phyloP scores from a whole-genome alignment of 2,888 invertebrate genomes.

The Ectropis crepuscularia region DNA sequence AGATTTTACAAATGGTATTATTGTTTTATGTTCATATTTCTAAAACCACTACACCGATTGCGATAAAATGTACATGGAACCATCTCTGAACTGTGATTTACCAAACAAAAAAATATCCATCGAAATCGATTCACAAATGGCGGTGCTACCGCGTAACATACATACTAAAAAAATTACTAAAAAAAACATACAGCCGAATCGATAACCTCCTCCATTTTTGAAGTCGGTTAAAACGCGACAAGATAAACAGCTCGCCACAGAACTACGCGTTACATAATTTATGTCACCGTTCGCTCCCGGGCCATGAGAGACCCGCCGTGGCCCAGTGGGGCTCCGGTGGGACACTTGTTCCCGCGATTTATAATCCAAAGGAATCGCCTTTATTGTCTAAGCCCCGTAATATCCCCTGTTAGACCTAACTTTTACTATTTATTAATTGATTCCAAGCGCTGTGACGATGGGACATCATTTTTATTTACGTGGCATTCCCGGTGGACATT shows the following conservation, averaged over 20 bases:
- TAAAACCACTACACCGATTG: too few relatives aligned
- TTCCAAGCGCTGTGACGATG: conserved; percentile 53
- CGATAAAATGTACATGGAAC: too few relatives aligned
- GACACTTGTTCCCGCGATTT: conserved; percentile 66
- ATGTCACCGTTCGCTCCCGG: conserved; percentile 55
- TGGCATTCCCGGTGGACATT: conserved; percentile 29
- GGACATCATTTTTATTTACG: conserved; percentile 49
- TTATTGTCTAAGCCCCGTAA: conserved; percentile 57
- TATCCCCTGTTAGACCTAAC: conserved; percentile 55
- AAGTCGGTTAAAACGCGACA: conserved; percentile 9
- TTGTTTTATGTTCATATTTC: too few relatives aligned
- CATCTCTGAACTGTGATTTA: too few relatives aligned
- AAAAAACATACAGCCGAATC: too few relatives aligned
- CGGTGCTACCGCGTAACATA: too few relatives aligned
- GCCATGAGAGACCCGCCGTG: conserved; percentile 40
- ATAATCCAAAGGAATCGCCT: conserved; percentile 53
- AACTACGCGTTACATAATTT: conserved; percentile 52
- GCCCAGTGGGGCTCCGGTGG: conserved; percentile 50
- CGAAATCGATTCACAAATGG: too few relatives aligned
- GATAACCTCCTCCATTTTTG: too few relatives aligned
- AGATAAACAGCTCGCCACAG: conserved; percentile 35
- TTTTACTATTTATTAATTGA: conserved; percentile 75
- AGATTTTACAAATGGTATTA: too few relatives aligned
- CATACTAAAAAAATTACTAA: too few relatives aligned
- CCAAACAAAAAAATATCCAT: too few relatives aligned